These are phyloP conservation scores for Ataeniobius toweri DNA, from an alignment of 2,797 vertebrate species.

Conservation along the genomic window DNA sequence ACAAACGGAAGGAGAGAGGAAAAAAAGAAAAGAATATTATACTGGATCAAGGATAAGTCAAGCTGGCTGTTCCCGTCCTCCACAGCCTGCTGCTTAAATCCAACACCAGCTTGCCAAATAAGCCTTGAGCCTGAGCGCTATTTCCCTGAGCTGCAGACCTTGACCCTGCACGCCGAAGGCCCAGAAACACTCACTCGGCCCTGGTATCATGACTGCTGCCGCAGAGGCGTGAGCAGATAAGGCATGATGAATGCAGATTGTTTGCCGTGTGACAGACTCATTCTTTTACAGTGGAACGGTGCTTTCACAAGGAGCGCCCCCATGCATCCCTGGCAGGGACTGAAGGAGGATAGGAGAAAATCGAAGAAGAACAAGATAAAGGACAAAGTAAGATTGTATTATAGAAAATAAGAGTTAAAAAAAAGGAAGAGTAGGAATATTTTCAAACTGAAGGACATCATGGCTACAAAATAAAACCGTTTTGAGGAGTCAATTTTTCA, in stretches of 20 bases:
- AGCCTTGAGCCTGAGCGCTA: conserved; percentile 60
- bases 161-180: conserved; percentile 63
- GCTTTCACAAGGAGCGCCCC: conserved; percentile 52
- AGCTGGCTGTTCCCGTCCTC: conserved; percentile 47
- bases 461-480: conserved; percentile 32
- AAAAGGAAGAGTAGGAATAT: conserved; percentile 22
- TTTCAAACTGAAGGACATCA: conserved; percentile 12
- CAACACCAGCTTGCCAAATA: conserved; percentile 65
- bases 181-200: conserved; percentile 60
- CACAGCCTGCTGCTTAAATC: conserved; percentile 66
- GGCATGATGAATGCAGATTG: conserved; percentile 84
- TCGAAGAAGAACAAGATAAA: conserved; percentile 10
- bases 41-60: conserved; percentile 65
- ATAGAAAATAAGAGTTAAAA: conserved; percentile 12
- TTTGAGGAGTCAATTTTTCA: conserved; percentile 43
- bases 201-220: conserved; percentile 57
- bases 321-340: conserved; percentile 45
- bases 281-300: conserved; percentile 75
- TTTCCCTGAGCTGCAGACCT: conserved; percentile 70
- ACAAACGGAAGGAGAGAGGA: conserved; percentile 27
- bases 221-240: conserved; percentile 72
- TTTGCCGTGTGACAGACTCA: conserved; percentile 78
- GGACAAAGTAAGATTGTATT: conserved; percentile 6
- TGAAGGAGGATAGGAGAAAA: conserved; percentile 15
- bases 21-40: conserved; percentile 36